phyloP scores from a whole-genome alignment of 2,888 invertebrate genomes.

The Melolontha melolontha region DNA sequence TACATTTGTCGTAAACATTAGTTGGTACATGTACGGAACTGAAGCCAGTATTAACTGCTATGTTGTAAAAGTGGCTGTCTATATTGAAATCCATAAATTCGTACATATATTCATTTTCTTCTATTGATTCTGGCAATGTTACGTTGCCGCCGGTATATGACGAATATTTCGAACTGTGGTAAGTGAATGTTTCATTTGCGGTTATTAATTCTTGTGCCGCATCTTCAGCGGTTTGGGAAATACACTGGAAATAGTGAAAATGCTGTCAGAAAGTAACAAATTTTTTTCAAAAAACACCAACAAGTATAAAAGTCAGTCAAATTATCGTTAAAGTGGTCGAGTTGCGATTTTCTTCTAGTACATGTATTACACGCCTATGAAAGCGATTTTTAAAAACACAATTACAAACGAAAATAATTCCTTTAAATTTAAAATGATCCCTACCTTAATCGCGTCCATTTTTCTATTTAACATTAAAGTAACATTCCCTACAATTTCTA shows the following conservation, averaged over 20 bases:
- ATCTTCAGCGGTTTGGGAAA: constrained; percentile 80
- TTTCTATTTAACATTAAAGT: constrained; percentile 88
- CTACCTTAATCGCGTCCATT: constrained; percentile 87
- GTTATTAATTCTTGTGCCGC: constrained; percentile 74
- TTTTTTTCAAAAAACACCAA: background rate
- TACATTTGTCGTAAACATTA: constrained; percentile 89
- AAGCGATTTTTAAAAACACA: too few relatives aligned
- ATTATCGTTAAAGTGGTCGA: too few relatives aligned
- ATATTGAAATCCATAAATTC: constrained; percentile 72
- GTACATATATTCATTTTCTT: constrained; percentile 66
- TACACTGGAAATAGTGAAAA: constrained; percentile 70
- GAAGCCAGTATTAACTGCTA: constrained; percentile 80
- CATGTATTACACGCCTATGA: too few relatives aligned
- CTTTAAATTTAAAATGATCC: background rate
- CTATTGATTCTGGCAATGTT: constrained; percentile 56
- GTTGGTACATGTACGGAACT: constrained; percentile 95
- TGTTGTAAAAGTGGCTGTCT: constrained; percentile 87
- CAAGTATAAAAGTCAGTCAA: too few relatives aligned
- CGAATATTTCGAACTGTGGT: constrained; percentile 88
- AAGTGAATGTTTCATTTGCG: constrained; percentile 67
- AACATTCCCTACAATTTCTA: constrained; percentile 84
- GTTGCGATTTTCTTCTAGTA: too few relatives aligned
- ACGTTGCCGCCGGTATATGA: constrained; percentile 60
- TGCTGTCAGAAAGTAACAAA: background rate
- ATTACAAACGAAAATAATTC: too few relatives aligned